Percentiles rank a stretch among this genome's conserved stretches.
phyloP scores from a whole-genome alignment of 2,113 vertebrate genomes.

The Synodontis membranacea region DNA sequence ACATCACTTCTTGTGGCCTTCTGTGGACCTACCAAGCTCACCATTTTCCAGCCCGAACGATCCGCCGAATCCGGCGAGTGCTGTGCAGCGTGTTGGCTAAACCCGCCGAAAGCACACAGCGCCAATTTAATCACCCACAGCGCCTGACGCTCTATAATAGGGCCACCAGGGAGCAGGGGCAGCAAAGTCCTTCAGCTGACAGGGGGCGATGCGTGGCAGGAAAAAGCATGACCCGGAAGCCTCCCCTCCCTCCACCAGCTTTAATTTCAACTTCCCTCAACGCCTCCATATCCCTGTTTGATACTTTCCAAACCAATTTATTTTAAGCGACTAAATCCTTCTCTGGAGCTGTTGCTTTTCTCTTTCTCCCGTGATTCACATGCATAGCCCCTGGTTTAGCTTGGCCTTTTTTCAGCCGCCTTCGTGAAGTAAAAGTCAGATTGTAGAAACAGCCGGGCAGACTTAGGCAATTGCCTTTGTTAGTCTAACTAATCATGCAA shows the following conservation, averaged over 20 bases:
- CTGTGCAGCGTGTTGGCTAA: constrained; percentile 75
- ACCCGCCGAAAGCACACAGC: constrained; percentile 70
- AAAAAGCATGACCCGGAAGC: constrained; percentile 6
- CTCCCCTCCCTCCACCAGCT: background rate
- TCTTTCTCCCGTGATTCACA: constrained; percentile 36
- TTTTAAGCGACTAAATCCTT: constrained; percentile 67
- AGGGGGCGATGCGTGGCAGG: constrained; percentile 43
- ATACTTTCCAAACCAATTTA: constrained; percentile 65
- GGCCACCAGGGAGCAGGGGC: constrained; percentile 66
- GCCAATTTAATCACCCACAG: constrained; percentile 73
- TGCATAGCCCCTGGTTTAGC: constrained; percentile 69
- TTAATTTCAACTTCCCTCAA: constrained; percentile 32
- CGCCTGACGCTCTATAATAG: constrained; percentile 72
- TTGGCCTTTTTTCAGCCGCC: constrained; percentile 67
- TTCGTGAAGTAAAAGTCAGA: constrained; percentile 54
- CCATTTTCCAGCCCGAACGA: constrained; percentile 63
- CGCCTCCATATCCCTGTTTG: constrained; percentile 40
- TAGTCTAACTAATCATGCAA: constrained; percentile 67
- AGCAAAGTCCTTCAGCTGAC: constrained; percentile 60
- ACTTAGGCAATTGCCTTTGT: constrained; percentile 57
- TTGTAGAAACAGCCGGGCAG: constrained; percentile 57
- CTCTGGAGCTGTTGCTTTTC: constrained; percentile 62
- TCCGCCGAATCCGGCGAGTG: constrained; percentile 59
- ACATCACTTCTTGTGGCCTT: constrained; percentile 25
- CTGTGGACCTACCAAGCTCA: constrained; percentile 53